Percentiles rank a stretch among this genome's conserved stretches.
These are phyloP conservation scores for Crocuta crocuta DNA, from an alignment of 2,113 vertebrate genomes.

Conservation along the genomic window DNA sequence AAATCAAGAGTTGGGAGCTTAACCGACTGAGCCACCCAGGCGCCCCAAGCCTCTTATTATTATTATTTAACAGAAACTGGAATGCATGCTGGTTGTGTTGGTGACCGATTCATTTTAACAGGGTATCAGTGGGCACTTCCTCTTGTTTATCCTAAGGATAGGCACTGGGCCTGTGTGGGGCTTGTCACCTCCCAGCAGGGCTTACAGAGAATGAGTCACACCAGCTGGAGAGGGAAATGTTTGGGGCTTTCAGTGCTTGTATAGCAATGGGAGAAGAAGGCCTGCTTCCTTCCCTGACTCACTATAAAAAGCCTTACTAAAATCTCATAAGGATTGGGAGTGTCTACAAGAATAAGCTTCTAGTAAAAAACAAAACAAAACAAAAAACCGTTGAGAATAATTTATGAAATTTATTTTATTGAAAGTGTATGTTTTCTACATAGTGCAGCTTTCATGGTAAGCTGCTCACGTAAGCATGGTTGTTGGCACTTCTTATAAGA, in stretches of 20 bases:
- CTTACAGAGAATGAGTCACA: background rate
- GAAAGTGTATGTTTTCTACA: background rate
- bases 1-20: too few species aligned
- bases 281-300: background rate
- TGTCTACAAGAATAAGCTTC: background rate
- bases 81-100: background rate
- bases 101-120: background rate
- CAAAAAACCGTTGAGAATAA: background rate
- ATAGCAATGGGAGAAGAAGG: background rate
- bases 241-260: background rate
- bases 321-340: background rate
- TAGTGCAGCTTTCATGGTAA: background rate
- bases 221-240: background rate
- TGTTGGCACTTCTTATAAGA: background rate
- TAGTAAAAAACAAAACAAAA: background rate
- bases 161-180: background rate
- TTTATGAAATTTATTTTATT: background rate
- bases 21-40: too few species aligned
- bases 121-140: background rate
- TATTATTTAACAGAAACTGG: background rate
- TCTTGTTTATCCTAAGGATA: background rate
- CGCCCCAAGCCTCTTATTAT: background rate
- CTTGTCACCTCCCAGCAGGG: background rate
- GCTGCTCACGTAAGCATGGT: background rate
- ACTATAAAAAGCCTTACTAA: background rate